Evolutionary conservation across 2,113 vertebrate genomes (phyloP).

Genomic region (Trogon surrucura): DNA sequence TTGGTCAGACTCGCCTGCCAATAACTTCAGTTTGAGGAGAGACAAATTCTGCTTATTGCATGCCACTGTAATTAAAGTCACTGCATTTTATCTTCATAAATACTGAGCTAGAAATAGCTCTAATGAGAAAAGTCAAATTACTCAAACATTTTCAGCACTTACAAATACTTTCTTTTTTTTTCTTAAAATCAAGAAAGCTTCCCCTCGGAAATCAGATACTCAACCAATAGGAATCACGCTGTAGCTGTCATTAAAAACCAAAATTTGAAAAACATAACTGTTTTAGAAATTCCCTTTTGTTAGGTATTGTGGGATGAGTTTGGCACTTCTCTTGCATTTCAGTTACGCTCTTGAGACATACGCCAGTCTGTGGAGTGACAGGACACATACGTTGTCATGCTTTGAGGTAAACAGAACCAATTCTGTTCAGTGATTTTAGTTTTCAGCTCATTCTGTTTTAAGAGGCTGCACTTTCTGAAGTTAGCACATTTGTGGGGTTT

Average conservation of each 20-base stretch:
- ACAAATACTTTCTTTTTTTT: background rate
- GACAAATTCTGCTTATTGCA: background rate
- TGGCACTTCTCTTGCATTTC: background rate
- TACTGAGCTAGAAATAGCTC: background rate
- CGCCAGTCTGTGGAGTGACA: background rate
- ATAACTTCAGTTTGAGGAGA: background rate
- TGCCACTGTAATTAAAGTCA: background rate
- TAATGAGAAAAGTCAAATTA: background rate
- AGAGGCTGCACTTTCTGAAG: too few species aligned
- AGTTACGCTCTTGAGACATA: background rate
- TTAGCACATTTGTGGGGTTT: too few species aligned
- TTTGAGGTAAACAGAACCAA: too few species aligned
- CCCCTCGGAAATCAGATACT: background rate
- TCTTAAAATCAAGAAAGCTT: background rate
- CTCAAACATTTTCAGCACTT: background rate
- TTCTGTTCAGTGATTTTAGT: too few species aligned
- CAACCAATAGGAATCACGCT: background rate
- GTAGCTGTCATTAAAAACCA: background rate
- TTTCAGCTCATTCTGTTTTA: too few species aligned
- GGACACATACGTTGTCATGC: background rate
- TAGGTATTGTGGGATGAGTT: background rate
- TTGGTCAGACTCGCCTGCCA: background rate
- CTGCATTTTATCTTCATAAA: background rate
- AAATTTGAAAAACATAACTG: background rate
- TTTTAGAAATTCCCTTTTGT: background rate